Conservation (phyloP, 2,797 vertebrate species). For the Petrocephalus schoutedeni region DNA sequence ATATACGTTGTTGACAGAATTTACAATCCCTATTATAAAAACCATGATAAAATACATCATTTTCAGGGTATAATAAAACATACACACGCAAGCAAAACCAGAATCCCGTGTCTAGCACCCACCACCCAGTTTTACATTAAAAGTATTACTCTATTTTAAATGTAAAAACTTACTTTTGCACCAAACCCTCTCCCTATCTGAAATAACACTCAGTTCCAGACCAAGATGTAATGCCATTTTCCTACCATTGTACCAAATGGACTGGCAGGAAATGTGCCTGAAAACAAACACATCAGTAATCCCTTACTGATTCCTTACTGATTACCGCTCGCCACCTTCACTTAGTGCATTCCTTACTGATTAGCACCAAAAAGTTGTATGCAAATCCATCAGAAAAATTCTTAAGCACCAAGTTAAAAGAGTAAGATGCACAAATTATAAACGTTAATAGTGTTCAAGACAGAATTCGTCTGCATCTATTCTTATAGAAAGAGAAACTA, state of each 20-base stretch:
- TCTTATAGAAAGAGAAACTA: background rate
- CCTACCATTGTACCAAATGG: conserved; percentile 46
- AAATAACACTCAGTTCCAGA: background rate
- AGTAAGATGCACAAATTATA: background rate
- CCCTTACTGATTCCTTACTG: too few species aligned
- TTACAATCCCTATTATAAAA: background rate
- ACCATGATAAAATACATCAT: background rate
- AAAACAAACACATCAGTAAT: conserved; percentile 20
- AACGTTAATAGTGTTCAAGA: background rate
- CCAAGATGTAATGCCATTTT: background rate
- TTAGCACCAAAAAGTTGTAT: background rate
- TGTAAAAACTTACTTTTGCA: background rate
- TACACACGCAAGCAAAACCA: background rate
- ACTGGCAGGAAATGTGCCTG: conserved; percentile 46
- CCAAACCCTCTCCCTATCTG: background rate
- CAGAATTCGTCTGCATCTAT: background rate
- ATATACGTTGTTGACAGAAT: background rate
- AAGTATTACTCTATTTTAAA: background rate
- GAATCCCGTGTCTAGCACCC: background rate
- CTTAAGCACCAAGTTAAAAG: background rate
- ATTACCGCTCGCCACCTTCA: too few species aligned
- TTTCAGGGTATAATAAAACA: background rate
- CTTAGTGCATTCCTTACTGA: background rate
- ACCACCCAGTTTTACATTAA: background rate
- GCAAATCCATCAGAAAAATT: background rate